Evolutionary conservation across 2,113 vertebrate species (phyloP).

Genomic region (Ageneiosus marmoratus): DNA sequence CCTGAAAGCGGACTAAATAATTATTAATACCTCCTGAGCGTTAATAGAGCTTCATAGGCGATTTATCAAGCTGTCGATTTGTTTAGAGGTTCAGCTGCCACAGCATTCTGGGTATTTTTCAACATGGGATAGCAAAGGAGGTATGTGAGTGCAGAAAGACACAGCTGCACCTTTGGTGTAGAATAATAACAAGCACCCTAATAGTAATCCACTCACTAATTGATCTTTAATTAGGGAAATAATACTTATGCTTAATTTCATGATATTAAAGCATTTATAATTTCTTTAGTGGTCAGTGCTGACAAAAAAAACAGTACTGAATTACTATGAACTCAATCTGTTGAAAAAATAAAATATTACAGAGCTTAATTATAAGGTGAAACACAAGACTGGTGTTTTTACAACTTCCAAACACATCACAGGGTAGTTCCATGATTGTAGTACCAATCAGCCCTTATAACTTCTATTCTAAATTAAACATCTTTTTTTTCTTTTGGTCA

Average conservation of each 20-base stretch:
- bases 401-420: neutral
- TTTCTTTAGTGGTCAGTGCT: neutral
- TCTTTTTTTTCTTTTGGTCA: neutral
- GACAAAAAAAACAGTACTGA: neutral
- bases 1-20: constrained; percentile 71
- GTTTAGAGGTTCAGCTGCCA: constrained; percentile 54
- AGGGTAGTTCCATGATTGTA: neutral
- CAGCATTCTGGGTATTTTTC: constrained; percentile 30
- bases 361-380: neutral
- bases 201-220: neutral
- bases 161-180: neutral
- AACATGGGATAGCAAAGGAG: constrained; percentile 15
- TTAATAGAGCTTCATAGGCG: constrained; percentile 68
- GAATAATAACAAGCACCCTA: constrained; percentile 1
- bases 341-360: neutral
- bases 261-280: neutral
- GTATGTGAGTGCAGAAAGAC: neutral
- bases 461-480: neutral
- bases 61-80: constrained; percentile 77
- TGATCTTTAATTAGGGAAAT: neutral
- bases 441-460: neutral
- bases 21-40: constrained; percentile 73
- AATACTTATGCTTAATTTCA: neutral
- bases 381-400: neutral
- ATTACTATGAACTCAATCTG: neutral